Conservation (phyloP, 1,140 invertebrate species). For the Plectrocnemia conspersa region DNA sequence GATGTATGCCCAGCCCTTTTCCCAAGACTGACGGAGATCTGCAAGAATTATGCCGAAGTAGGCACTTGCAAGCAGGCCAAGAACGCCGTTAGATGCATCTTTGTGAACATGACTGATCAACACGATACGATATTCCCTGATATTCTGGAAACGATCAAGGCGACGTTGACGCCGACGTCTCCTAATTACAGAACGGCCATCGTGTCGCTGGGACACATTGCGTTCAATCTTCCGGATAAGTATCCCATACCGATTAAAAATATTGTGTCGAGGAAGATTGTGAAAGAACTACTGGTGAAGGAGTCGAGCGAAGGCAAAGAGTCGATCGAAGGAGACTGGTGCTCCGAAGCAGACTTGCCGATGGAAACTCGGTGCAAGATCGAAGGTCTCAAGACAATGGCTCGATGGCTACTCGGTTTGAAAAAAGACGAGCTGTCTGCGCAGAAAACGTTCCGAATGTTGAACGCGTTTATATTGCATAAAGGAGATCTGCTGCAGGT, state of each 20-base stretch:
- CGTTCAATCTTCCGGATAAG: slow-evolving; percentile 83
- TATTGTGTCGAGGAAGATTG: slow-evolving; percentile 90
- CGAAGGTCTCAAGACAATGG: slow-evolving; percentile 94
- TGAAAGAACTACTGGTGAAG: slow-evolving; percentile 91
- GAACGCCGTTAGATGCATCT: slow-evolving; percentile 89
- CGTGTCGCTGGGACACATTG: slow-evolving; percentile 90
- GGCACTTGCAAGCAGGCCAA: slow-evolving; percentile 95
- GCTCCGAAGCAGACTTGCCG: slow-evolving; percentile 79
- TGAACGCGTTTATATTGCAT: slow-evolving; percentile 84
- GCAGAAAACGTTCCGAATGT: slow-evolving; percentile 89
- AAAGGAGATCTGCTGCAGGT: slow-evolving; percentile 72
- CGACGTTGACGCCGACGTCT: slow-evolving; percentile 71
- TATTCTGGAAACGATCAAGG: slow-evolving; percentile 77
- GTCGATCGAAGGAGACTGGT: slow-evolving; percentile 70
- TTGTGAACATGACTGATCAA: slow-evolving; percentile 75
- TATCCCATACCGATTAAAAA: slow-evolving; percentile 88
- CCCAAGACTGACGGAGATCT: slow-evolving; percentile 72
- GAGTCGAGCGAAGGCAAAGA: slow-evolving; percentile 57
- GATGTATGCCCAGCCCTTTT: slow-evolving; percentile 68
- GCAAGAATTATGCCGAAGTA: slow-evolving; percentile 79
- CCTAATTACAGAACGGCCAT: slow-evolving; percentile 88
- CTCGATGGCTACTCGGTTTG: slow-evolving; percentile 88
- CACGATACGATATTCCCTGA: slow-evolving; percentile 79
- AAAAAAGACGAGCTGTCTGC: slow-evolving; percentile 85
- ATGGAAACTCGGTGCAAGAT: slow-evolving; percentile 90